phyloP scores from a whole-genome alignment of 2,888 invertebrate species.

The Amaurobius ferox region DNA sequence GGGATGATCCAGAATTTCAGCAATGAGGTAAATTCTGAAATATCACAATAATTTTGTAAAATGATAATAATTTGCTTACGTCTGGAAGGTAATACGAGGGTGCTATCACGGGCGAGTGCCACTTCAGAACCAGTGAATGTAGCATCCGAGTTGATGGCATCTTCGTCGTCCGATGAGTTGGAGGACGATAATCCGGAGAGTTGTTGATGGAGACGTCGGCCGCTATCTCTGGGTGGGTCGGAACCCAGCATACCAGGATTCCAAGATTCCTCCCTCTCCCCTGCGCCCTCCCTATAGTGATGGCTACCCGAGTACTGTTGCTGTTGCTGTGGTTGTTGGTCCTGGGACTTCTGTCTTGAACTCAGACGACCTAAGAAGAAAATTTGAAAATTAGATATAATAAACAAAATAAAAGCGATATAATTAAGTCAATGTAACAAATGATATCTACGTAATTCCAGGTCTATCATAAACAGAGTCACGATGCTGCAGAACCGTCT shows the following conservation, averaged over 20 bases:
- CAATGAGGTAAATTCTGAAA: too few relatives aligned
- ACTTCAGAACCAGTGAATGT: conserved; percentile 90
- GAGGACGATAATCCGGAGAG: conserved; percentile 56
- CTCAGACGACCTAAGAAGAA: conserved; percentile 31
- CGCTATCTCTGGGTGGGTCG: conserved; percentile 54
- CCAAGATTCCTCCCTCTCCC: conserved; percentile 45
- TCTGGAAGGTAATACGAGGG: conserved; percentile 83
- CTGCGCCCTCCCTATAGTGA: conserved; percentile 24
- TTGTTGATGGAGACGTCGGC: conserved; percentile 60
- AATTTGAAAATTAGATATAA: not conserved
- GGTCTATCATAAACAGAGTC: too few relatives aligned
- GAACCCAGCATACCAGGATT: conserved; percentile 62
- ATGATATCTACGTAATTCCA: too few relatives aligned
- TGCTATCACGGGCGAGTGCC: conserved; percentile 88
- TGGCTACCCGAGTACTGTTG: conserved; percentile 11
- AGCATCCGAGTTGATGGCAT: conserved; percentile 85
- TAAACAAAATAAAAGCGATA: too few relatives aligned
- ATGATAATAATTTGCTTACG: too few relatives aligned
- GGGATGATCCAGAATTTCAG: too few relatives aligned
- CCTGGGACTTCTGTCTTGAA: conserved; percentile 55
- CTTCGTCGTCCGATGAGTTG: conserved; percentile 80
- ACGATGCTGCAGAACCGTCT: too few relatives aligned
- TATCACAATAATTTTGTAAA: too few relatives aligned
- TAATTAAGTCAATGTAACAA: too few relatives aligned
- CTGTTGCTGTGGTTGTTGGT: conserved; percentile 29